A percentile compares a stretch with the other conserved stretches of the same genome.
Evolutionary conservation across 2,113 vertebrate genomes (phyloP).

Genomic region (Laticauda colubrina): DNA sequence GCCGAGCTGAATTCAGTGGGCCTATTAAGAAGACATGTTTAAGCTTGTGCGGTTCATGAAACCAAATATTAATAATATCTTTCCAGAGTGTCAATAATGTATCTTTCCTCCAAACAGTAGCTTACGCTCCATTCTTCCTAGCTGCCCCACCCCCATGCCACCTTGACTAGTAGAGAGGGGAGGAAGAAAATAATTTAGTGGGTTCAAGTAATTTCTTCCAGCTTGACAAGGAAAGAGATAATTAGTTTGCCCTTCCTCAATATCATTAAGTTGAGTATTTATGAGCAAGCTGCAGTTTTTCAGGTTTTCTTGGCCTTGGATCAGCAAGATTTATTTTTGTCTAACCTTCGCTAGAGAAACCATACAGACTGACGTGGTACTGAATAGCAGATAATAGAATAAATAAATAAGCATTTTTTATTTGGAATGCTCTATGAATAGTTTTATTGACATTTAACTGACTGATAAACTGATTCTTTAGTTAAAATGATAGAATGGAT

Average conservation of each 20-base stretch:
- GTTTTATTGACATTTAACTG: neutral
- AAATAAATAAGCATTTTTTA: neutral
- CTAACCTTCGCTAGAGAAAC: neutral
- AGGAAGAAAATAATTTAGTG: neutral
- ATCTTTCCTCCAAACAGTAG: neutral
- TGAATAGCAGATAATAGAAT: neutral
- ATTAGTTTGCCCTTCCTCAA: too few species aligned
- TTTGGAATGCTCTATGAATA: neutral
- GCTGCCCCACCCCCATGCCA: too few species aligned
- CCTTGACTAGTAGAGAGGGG: neutral
- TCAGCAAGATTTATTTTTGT: neutral
- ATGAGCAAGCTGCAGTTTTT: neutral
- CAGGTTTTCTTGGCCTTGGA: neutral
- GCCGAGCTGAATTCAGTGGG: neutral
- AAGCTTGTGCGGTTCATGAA: neutral
- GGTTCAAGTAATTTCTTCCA: neutral
- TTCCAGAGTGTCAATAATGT: neutral
- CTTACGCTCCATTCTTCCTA: neutral
- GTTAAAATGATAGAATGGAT: neutral
- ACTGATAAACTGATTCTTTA: neutral
- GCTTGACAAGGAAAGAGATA: neutral
- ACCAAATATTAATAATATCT: neutral
- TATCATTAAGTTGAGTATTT: neutral
- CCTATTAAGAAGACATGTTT: neutral
- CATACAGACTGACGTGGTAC: neutral